Evolutionary conservation across 1,140 invertebrate species (phyloP).

Genomic region (Laupala kohalensis): DNA sequence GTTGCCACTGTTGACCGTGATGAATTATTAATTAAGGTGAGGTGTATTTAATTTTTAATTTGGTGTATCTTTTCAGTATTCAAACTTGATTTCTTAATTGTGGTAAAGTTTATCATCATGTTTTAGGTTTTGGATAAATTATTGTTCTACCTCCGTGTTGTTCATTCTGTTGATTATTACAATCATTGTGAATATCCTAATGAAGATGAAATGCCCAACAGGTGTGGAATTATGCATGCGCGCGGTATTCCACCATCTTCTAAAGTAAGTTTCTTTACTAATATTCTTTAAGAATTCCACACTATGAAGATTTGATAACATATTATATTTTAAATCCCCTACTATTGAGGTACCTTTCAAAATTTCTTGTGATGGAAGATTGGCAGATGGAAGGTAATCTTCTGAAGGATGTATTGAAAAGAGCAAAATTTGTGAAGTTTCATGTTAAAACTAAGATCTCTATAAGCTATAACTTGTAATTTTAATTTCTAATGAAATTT

Average conservation of each 20-base stretch:
- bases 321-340: too few relatives aligned
- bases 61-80: not conserved
- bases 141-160: slow-evolving; percentile 86
- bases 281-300: too few relatives aligned
- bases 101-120: too few relatives aligned
- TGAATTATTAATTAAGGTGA: slow-evolving; percentile 56
- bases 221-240: slow-evolving; percentile 96
- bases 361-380: too few relatives aligned
- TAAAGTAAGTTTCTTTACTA: slow-evolving; percentile 48
- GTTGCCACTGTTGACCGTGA: slow-evolving; percentile 61
- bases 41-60: not conserved
- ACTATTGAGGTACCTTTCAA: too few relatives aligned
- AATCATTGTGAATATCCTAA: slow-evolving; percentile 98
- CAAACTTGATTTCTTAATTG: not conserved
- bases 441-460: too few relatives aligned
- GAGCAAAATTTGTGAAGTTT: too few relatives aligned
- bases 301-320: too few relatives aligned
- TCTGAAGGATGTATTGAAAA: too few relatives aligned
- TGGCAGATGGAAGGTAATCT: too few relatives aligned
- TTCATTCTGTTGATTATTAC: slow-evolving; percentile 98
- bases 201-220: slow-evolving; percentile 99
- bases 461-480: too few relatives aligned
- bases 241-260: slow-evolving; percentile 69
- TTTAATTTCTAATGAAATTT: too few relatives aligned
- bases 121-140: slow-evolving; percentile 61